Base-by-base conservation (phyloP, 2,113 vertebrate species). In the Thryonomys swinderianus region DNA sequence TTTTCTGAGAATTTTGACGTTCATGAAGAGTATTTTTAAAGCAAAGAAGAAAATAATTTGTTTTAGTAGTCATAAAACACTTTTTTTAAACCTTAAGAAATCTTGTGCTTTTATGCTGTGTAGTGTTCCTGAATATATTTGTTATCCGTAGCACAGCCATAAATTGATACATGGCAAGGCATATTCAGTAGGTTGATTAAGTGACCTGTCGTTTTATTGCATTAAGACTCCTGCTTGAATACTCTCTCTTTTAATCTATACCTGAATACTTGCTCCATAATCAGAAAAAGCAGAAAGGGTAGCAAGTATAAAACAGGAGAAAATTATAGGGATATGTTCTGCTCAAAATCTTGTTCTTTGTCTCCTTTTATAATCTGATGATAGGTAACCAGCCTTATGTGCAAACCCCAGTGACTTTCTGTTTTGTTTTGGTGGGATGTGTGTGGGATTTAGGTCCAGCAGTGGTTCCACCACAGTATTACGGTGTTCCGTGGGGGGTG, bases 401-500 rank as follows among this genome's bases (percentile, higher is more conserved):
- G 27, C 93, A 76, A 94, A 94, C 91, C 86, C 14, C 80, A 95
- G 51, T 96, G 66, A 96, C 27, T 71, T 53, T 48, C 81, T 27
- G 71, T 57, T 34, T 66, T 45, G 37, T 91, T 91, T 92, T 2
- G 91, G 81, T 92, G 79, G 34, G 69, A 37, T 45, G 3, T 91
- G 21, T 93, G 94, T 74, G 69, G 57, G 48, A 51, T 95, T 96
- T 96, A 99, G 99, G 99, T 91, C 99, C 99, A 59, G 98, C 99
- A 88, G 99, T 99, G 96, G 99, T 99, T 97, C 99, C 99, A 0
- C 99, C 99, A 95, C 99, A 99, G 98, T 99, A 99, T 99, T 99
- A 99, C 0, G 99, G 99, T 7, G 99, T 99, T 96, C 99, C 99
- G 0, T 99, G 99, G 99, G 99, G 99, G 7, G 99, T 99, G 92